Evolutionary conservation across 2,888 invertebrate genomes (phyloP).

Genomic region (Dinocampus coccinellae): DNA sequence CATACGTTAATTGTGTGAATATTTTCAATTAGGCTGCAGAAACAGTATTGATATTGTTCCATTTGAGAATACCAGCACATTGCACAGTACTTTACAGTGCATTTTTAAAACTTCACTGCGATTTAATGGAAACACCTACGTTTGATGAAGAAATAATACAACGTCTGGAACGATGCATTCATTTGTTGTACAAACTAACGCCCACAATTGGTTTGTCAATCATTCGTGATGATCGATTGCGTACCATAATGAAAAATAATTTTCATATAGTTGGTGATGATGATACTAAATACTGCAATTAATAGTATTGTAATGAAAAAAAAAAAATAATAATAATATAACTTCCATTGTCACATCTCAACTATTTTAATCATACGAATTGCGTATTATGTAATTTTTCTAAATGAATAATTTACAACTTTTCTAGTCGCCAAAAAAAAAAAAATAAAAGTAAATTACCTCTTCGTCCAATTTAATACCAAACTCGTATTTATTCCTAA

Average conservation of each 20-base stretch:
- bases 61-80: slow-evolving; percentile 53
- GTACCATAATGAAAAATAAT: slow-evolving; percentile 54
- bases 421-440: neutral
- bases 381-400: neutral
- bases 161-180: slow-evolving; percentile 59
- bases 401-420: neutral
- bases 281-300: slow-evolving; percentile 60
- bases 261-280: slow-evolving; percentile 51
- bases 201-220: slow-evolving; percentile 55
- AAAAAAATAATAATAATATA: neutral
- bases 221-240: slow-evolving; percentile 57
- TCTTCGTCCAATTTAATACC: too few species aligned
- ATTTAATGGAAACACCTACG: slow-evolving; percentile 58
- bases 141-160: slow-evolving; percentile 59
- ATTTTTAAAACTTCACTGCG: slow-evolving; percentile 58
- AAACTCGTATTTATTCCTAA: too few species aligned
- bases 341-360: neutral
- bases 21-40: slow-evolving; percentile 53
- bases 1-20: slow-evolving; percentile 6
- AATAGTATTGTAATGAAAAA: slow-evolving; percentile 8
- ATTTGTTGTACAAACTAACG: slow-evolving; percentile 55
- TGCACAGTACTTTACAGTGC: slow-evolving; percentile 55
- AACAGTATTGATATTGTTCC: slow-evolving; percentile 55
- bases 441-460: neutral
- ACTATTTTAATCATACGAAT: neutral